A percentile compares a stretch with the other conserved stretches of the same genome.
These are phyloP conservation scores for Percopsis omiscomaycus DNA, from an alignment of 2,797 vertebrate species.

Conservation along the genomic window DNA sequence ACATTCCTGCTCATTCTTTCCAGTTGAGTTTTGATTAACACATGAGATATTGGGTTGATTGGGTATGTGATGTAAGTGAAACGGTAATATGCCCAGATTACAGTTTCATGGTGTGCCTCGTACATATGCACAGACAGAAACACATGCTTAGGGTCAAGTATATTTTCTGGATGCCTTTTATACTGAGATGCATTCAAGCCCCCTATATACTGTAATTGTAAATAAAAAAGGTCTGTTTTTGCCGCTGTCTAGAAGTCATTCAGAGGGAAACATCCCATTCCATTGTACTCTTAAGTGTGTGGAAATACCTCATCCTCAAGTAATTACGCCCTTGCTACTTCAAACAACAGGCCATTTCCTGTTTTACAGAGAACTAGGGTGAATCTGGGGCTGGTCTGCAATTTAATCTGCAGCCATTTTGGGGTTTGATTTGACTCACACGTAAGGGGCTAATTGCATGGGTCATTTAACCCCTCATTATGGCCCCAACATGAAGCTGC, in stretches of 20 bases:
- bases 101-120: no score
- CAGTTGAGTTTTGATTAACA: no score
- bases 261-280: constrained; percentile 36
- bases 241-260: constrained; percentile 27
- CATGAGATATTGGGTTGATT: no score
- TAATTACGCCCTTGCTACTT: constrained; percentile 41
- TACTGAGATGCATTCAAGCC: constrained; percentile 17
- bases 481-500: constrained; percentile 31
- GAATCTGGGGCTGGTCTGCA: constrained; percentile 41
- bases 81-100: no score
- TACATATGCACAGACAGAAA: constrained; percentile 10
- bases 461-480: constrained; percentile 46
- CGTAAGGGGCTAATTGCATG: constrained; percentile 39
- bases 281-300: constrained; percentile 24
- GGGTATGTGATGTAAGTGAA: no score
- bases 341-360: constrained; percentile 54
- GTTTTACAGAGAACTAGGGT: constrained; percentile 20
- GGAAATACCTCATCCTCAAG: constrained; percentile 52
- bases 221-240: constrained; percentile 29
- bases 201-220: constrained; percentile 13
- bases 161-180: constrained; percentile 33
- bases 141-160: constrained; percentile 20
- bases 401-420: constrained; percentile 42
- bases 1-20: no score
- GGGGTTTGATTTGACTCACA: constrained; percentile 34